Evolutionary conservation across 1,140 invertebrate species (phyloP).

Genomic region (Drosophila lacertosa): DNA sequence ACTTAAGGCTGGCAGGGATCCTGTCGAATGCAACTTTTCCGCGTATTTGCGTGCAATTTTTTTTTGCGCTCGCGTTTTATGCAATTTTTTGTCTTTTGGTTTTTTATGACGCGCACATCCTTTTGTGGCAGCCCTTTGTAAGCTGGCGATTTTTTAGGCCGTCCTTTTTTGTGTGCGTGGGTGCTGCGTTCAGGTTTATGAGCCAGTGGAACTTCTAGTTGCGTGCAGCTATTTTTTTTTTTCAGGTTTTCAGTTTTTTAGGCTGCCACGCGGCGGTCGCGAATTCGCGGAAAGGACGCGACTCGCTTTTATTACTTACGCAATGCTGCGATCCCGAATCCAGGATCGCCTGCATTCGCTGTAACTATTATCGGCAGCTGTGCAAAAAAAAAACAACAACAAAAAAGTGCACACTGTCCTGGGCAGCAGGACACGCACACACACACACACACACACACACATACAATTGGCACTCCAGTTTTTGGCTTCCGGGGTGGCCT

Average conservation of each 20-base stretch:
- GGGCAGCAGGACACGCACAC: neutral
- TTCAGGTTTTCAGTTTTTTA: constrained; percentile 66
- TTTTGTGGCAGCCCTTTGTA: constrained; percentile 49
- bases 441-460: neutral
- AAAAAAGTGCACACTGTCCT: constrained; percentile 31
- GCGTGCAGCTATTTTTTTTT: constrained; percentile 56
- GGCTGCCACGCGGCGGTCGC: constrained; percentile 65
- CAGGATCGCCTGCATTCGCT: constrained; percentile 3
- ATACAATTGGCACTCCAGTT: constrained; percentile 60
- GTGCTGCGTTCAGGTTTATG: constrained; percentile 30
- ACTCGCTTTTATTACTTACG: constrained; percentile 64
- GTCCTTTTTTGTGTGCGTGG: constrained; percentile 24
- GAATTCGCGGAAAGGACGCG: constrained; percentile 49
- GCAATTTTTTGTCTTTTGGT: constrained; percentile 22
- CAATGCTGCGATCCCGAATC: constrained; percentile 35
- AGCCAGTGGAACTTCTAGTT: constrained; percentile 71
- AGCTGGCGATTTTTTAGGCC: constrained; percentile 33
- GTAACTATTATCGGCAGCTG: constrained; percentile 23
- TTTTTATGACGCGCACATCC: constrained; percentile 27
- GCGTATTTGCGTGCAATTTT: no score
- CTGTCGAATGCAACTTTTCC: constrained; percentile 15
- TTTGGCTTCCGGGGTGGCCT: constrained; percentile 73
- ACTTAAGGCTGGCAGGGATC: constrained; percentile 1
- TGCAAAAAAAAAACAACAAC: no score
- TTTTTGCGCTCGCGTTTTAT: constrained; percentile 51